Percentiles rank a stretch among this genome's conserved stretches.
These are phyloP conservation scores for Cordilura impudica DNA, from an alignment of 2,888 invertebrate genomes.

Conservation along the genomic window DNA sequence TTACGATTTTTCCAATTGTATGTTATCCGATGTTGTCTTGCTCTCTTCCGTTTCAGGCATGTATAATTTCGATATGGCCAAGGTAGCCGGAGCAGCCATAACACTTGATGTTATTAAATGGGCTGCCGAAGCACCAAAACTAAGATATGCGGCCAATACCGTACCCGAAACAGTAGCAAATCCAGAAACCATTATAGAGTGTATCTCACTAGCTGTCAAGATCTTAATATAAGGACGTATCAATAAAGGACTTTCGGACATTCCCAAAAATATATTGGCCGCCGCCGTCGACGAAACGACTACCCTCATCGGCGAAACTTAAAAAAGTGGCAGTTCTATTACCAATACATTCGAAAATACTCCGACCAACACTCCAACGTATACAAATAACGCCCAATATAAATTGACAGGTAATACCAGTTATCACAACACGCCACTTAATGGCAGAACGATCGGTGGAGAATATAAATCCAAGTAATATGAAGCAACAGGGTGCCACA, in stretches of 20 bases:
- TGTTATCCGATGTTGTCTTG: constrained; percentile 86
- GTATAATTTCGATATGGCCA: constrained; percentile 93
- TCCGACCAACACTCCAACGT: constrained; percentile 88
- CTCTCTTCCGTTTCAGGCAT: constrained; percentile 94
- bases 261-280: constrained; percentile 95
- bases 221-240: constrained; percentile 90
- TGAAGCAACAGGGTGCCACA: constrained; percentile 82
- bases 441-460: constrained; percentile 82
- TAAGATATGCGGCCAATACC: constrained; percentile 94
- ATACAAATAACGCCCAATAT: constrained; percentile 90
- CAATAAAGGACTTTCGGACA: constrained; percentile 93
- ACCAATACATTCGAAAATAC: constrained; percentile 82
- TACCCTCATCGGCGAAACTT: constrained; percentile 87
- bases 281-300: constrained; percentile 91
- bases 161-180: constrained; percentile 97
- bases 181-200: constrained; percentile 95
- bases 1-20: constrained; percentile 85
- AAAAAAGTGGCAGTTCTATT: constrained; percentile 86
- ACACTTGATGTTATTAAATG: constrained; percentile 95
- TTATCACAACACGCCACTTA: constrained; percentile 88
- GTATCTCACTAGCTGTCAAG: constrained; percentile 93
- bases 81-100: constrained; percentile 96
- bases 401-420: constrained; percentile 91
- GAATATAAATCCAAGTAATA: constrained; percentile 82
- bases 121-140: constrained; percentile 91